phyloP scores from a whole-genome alignment of 2,797 vertebrate species.

The Pyrrhura leucotis region DNA sequence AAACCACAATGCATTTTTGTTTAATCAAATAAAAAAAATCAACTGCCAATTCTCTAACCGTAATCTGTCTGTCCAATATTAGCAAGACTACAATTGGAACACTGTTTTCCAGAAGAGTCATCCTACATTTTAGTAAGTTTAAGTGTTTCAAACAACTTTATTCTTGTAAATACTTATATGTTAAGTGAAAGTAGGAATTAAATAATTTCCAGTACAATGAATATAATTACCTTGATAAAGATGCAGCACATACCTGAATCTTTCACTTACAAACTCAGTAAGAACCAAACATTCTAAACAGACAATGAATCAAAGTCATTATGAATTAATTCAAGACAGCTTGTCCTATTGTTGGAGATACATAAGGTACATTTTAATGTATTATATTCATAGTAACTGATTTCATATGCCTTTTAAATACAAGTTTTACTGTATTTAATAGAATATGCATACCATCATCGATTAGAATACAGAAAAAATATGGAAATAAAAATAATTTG shows the following conservation, averaged over 20 bases:
- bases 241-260: neutral
- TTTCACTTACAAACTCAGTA: neutral
- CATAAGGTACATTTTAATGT: neutral
- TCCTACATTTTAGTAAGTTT: neutral
- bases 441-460: neutral
- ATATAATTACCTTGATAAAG: slow-evolving; percentile 16
- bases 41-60: neutral
- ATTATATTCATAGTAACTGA: neutral
- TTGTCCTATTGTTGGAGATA: neutral
- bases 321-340: neutral
- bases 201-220: slow-evolving; percentile 1
- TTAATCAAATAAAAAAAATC: neutral
- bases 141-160: neutral
- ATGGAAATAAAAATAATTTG: slow-evolving; percentile 54
- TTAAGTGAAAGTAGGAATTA: slow-evolving; percentile 3
- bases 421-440: neutral
- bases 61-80: neutral
- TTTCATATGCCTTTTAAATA: slow-evolving; percentile 2
- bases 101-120: neutral
- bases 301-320: neutral
- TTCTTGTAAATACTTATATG: slow-evolving; percentile 17
- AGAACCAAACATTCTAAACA: neutral
- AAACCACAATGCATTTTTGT: neutral
- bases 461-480: slow-evolving; percentile 54
- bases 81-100: neutral